Percentiles rank a stretch among this genome's conserved stretches.
Conservation (phyloP, 2,797 vertebrate genomes). For the Aplochiton taeniatus region DNA sequence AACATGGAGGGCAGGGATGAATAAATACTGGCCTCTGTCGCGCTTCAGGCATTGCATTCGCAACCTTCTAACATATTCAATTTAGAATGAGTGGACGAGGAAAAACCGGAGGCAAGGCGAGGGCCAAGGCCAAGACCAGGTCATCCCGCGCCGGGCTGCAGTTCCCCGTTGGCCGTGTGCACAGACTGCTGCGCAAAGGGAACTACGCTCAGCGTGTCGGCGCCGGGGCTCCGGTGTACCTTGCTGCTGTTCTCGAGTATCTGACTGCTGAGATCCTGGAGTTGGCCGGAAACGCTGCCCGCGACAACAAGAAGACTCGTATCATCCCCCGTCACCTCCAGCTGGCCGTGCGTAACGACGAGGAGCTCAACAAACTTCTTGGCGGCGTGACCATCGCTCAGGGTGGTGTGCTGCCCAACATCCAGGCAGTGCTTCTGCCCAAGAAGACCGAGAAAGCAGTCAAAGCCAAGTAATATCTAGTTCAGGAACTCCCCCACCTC, state of each 20-base stretch:
- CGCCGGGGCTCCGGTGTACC: slow-evolving; percentile 65
- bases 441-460: slow-evolving; percentile 60
- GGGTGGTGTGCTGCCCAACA: slow-evolving; percentile 72
- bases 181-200: slow-evolving; percentile 69
- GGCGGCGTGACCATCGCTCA: slow-evolving; percentile 59
- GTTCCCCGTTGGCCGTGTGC: slow-evolving; percentile 72
- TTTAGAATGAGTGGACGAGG: too few species aligned
- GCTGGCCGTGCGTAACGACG: too few species aligned
- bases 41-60: too few species aligned
- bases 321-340: too few species aligned
- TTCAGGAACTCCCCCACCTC: too few species aligned
- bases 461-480: slow-evolving; percentile 1
- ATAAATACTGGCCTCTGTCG: too few species aligned
- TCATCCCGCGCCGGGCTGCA: slow-evolving; percentile 71
- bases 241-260: slow-evolving; percentile 66
- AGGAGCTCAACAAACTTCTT: too few species aligned
- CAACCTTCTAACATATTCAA: slow-evolving; percentile 24
- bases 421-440: slow-evolving; percentile 74
- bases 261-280: too few species aligned
- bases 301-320: too few species aligned
- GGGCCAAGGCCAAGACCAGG: slow-evolving; percentile 54
- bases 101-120: too few species aligned
- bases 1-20: too few species aligned
- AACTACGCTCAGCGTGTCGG: slow-evolving; percentile 72
- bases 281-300: too few species aligned